Percentiles rank a stretch among this genome's conserved stretches.
Conservation (phyloP, 2,113 vertebrate genomes). For the Tachycineta bicolor region DNA sequence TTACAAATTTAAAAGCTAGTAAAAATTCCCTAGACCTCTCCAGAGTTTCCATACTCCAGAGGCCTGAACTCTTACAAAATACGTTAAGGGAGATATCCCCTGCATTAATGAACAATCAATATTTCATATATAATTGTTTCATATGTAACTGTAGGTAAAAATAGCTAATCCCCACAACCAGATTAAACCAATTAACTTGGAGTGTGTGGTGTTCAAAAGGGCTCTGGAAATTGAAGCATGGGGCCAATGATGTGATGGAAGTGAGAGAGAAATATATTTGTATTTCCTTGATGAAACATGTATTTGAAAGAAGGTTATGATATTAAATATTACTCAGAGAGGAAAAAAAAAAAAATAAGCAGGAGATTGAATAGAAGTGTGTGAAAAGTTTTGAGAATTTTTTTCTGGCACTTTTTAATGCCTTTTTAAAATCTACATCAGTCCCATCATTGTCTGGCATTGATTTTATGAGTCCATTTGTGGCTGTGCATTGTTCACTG, state of each 20-base stretch:
- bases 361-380: background rate
- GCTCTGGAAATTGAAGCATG: background rate
- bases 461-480: background rate
- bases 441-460: background rate
- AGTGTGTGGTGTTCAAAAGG: background rate
- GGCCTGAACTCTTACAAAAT: background rate
- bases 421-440: background rate
- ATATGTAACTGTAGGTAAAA: slow-evolving; percentile 14
- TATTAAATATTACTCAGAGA: background rate
- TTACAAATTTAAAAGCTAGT: background rate
- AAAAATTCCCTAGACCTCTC: background rate
- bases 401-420: background rate
- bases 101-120: background rate
- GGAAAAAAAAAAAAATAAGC: background rate
- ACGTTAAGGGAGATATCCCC: background rate
- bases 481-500: background rate
- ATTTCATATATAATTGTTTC: background rate
- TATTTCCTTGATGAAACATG: background rate
- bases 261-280: background rate
- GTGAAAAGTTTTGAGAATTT: background rate
- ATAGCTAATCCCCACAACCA: background rate
- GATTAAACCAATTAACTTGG: background rate
- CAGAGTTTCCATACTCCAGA: background rate
- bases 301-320: background rate
- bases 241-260: background rate